These are phyloP conservation scores for Lymantria dispar DNA, from an alignment of 2,888 invertebrate genomes.

Conservation along the genomic window DNA sequence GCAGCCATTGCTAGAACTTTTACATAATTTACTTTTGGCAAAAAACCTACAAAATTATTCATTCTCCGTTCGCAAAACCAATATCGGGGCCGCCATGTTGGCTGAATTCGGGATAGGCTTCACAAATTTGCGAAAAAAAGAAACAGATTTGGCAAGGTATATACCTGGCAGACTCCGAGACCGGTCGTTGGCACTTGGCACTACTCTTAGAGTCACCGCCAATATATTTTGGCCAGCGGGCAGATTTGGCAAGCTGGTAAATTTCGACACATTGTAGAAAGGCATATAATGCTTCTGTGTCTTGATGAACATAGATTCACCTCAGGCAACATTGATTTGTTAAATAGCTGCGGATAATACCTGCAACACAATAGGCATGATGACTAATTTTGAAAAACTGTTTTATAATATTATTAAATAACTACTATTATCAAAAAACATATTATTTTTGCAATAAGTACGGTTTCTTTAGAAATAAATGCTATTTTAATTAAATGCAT, in stretches of 20 bases:
- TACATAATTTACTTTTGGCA: conserved; percentile 37
- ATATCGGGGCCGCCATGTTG: conserved; percentile 33
- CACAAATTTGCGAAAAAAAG: conserved; percentile 30
- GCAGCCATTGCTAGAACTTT: conserved; percentile 20
- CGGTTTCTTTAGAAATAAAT: too few relatives aligned
- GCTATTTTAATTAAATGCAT: too few relatives aligned
- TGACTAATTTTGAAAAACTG: too few relatives aligned
- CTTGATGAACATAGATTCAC: conserved; percentile 17
- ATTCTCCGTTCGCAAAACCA: conserved; percentile 36
- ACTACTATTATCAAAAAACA: too few relatives aligned
- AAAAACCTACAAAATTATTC: conserved; percentile 36
- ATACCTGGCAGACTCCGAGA: conserved; percentile 52
- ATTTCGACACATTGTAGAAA: conserved; percentile 54
- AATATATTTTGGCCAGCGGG: conserved; percentile 43
- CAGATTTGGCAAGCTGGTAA: conserved; percentile 60
- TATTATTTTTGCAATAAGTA: too few relatives aligned
- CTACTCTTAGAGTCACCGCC: conserved; percentile 44
- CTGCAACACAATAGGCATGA: too few relatives aligned
- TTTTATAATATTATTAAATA: too few relatives aligned
- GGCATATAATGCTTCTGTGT: conserved; percentile 53
- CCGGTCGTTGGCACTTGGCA: conserved; percentile 47
- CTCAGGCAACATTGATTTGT: background rate
- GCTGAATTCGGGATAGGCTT: conserved; percentile 37
- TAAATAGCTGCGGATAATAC: too few relatives aligned
- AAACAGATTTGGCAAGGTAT: conserved; percentile 50